Evolutionary conservation across 2,113 vertebrate species (phyloP).

Genomic region (Coturnix japonica): DNA sequence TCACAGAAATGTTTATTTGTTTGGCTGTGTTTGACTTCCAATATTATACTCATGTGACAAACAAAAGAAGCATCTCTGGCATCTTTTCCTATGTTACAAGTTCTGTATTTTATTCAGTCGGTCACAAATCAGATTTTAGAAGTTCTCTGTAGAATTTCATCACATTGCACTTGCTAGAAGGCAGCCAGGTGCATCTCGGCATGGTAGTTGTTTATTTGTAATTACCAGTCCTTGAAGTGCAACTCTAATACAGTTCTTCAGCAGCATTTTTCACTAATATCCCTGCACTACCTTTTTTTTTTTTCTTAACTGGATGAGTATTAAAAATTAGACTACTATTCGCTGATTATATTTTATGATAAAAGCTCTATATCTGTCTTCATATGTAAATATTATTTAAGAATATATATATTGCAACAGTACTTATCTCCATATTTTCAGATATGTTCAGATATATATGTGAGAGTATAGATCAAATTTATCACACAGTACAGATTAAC

Average conservation of each 20-base stretch:
- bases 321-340: neutral
- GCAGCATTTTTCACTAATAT: neutral
- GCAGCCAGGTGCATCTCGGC: neutral
- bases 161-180: neutral
- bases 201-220: neutral
- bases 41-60: neutral
- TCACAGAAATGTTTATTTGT: neutral
- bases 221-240: neutral
- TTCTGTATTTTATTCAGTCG: neutral
- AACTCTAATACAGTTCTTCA: neutral
- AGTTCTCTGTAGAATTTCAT: neutral
- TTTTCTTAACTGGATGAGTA: neutral
- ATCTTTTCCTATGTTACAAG: neutral
- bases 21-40: neutral
- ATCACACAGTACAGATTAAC: neutral
- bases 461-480: neutral
- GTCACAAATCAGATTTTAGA: neutral
- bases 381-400: neutral
- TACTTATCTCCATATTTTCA: neutral
- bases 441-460: neutral
- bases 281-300: neutral
- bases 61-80: neutral
- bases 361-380: neutral
- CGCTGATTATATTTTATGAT: neutral
- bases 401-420: neutral